Evolutionary conservation across 23 tunicate genomes (phyloP), one percentile per base, ranked within the genome.

Genomic region (Phallusia fumigata): DNA sequence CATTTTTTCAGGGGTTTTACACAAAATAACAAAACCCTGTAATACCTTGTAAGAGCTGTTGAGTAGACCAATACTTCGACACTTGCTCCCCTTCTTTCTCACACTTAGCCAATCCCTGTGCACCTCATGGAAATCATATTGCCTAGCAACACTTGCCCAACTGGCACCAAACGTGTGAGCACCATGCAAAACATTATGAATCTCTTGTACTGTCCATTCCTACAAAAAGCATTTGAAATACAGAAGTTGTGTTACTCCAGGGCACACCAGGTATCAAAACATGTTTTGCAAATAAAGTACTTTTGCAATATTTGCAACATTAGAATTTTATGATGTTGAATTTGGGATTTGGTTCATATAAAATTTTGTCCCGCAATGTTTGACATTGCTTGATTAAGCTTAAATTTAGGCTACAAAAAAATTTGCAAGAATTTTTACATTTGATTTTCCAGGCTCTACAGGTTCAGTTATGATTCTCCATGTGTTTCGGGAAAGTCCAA

Each of bases 141-240:
- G 97, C 5, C 97, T 76, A 0, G 97, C 97, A 0, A 91, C 76
- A 13, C 82, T 87, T 0, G 88, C 35, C 97, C 97, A 91, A 64
- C 58, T 64, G 35, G 73, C 47, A 53, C 91, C 85, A 51, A 91
- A 91, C 2, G 91, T 91, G 40, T 91, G 85, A 0, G 86, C 88
- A 30, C 97, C 97, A 50, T 91, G 97, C 22, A 91, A 52, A 12
- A 91, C 35, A 64, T 91, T 91, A 82, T 91, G 97, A 16, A 91
- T 79, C 40, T 91, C 97, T 80, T 91, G 97, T 19, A 32, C 36
- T 18, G 97, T 49, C 97, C 97, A 91, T 19, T 49, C 12, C 91
- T 91, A 72, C 36, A 76, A 75, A 83, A 26, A 69, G 32, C 26
- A 24, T 58, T 11, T 58, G 3, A 58, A 24, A 3, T 58, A 21